Base-by-base conservation (phyloP, 2,113 vertebrate species). In the Platanista minor region DNA sequence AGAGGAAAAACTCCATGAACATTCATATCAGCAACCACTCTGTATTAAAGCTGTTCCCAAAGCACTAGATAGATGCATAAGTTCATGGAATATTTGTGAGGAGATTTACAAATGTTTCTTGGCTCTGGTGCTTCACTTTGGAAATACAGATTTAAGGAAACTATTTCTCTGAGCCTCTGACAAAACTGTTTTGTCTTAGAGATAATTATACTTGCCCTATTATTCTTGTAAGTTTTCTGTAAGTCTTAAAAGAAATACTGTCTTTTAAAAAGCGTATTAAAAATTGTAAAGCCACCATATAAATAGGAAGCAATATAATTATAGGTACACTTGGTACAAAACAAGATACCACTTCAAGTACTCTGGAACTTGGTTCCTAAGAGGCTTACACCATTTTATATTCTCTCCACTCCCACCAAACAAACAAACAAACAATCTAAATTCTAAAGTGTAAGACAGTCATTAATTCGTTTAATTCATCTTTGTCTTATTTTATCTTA, bases 401-500 rank as follows among this genome's bases (percentile, higher is more conserved):
- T 6, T 86, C 21, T 49, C 21, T 49, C 36, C 4, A 72, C 43
- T 29, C 15, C 33, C 3, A 69, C 3, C 21, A 59, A 54, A 25
- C 61, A 49, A 33, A 75, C 15, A 77, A n/a, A 52, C 31, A 52
- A 46, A 92, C 12, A 1, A 49, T 33, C 6, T 41, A 67, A 94
- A 91, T 93, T 95, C 14, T 82, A 64, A 89, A 72, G 5, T 96
- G 11, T 31, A 81, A 88, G 10, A 11, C 14, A 25, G n/a, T 77
- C 36, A 74, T 80, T 94, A 92, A n/a, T 49, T 93, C 39, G 66
- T 83, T 90, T 61, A 87, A 80, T 90, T 94, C n/a, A 41, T 64
- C 86, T 89, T 91, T 83, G 66, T 77, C 54, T 61, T 93, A 49
- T 49, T 74, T 80, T 85, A 83, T 90, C 54, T 83, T 39, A 84